phyloP scores from a whole-genome alignment of 2,888 invertebrate species.

The Thymelicus acteon region DNA sequence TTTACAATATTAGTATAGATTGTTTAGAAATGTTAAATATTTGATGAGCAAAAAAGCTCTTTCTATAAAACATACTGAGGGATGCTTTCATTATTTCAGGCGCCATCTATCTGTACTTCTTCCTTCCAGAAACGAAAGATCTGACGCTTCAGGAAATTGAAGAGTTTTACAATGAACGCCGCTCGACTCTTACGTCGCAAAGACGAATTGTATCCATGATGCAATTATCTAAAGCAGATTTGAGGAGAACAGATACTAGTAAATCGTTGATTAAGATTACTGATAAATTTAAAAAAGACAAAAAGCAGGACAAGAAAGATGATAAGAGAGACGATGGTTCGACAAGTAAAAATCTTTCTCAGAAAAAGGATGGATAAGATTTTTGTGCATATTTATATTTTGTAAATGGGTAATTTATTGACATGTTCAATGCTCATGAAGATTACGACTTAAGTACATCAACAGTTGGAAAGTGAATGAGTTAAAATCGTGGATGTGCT shows the following conservation, averaged over 20 bases:
- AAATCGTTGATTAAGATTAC: conserved; percentile 4
- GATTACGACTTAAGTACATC: no score
- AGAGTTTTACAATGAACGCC: conserved; percentile 85
- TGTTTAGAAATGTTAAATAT: no score
- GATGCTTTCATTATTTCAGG: conserved; percentile 53
- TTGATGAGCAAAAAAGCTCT: no score
- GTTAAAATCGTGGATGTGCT: no score
- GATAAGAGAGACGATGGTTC: conserved; percentile 2
- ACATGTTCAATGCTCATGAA: no score
- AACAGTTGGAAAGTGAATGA: no score
- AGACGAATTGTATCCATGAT: conserved; percentile 4
- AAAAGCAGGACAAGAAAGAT: not conserved
- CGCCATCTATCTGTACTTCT: conserved; percentile 81
- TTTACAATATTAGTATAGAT: no score
- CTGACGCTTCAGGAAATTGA: conserved; percentile 87
- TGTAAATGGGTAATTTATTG: no score
- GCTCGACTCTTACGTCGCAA: conserved; percentile 58
- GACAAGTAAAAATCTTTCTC: not conserved
- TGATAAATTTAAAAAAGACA: conserved; percentile 29
- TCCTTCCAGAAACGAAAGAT: conserved; percentile 87
- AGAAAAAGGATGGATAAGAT: not conserved
- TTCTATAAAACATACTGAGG: no score
- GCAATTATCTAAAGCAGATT: not conserved
- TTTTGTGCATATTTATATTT: not conserved
- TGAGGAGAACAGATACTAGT: not conserved